Percentiles rank a stretch among this genome's conserved stretches.
Conservation (phyloP, 2,797 vertebrate genomes). For the Allobates femoralis region DNA sequence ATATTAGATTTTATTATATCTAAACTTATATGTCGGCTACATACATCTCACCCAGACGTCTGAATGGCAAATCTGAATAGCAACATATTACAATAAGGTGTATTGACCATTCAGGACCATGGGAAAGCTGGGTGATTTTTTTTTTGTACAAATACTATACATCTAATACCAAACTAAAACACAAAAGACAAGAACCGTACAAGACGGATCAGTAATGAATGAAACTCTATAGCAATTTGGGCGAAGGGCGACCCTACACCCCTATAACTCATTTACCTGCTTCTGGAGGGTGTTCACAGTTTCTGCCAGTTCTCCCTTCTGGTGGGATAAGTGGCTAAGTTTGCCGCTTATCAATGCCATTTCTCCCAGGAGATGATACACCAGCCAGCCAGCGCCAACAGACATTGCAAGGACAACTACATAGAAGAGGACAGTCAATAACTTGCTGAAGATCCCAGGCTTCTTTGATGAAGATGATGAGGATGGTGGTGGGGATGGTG, state of each 20-base stretch:
- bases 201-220: neutral
- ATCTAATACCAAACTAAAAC: too few relatives aligned
- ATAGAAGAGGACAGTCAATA: constrained; percentile 19
- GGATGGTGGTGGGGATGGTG: neutral
- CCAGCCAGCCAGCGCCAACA: constrained; percentile 20
- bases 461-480: neutral
- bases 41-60: neutral
- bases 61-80: neutral
- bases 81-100: neutral
- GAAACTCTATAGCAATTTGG: neutral
- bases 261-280: constrained; percentile 22
- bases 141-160: too few relatives aligned
- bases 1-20: neutral
- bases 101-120: neutral
- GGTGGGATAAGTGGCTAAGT: constrained; percentile 29
- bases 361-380: constrained; percentile 36
- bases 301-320: constrained; percentile 53
- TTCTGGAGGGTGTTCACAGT: constrained; percentile 52
- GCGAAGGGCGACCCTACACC: neutral
- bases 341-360: constrained; percentile 29
- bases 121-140: neutral
- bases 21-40: neutral
- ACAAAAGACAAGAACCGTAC: too few relatives aligned
- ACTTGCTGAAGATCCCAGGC: neutral
- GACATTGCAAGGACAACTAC: constrained; percentile 14